Conservation (phyloP, 2,797 vertebrate species). For the Phataginus tricuspis region DNA sequence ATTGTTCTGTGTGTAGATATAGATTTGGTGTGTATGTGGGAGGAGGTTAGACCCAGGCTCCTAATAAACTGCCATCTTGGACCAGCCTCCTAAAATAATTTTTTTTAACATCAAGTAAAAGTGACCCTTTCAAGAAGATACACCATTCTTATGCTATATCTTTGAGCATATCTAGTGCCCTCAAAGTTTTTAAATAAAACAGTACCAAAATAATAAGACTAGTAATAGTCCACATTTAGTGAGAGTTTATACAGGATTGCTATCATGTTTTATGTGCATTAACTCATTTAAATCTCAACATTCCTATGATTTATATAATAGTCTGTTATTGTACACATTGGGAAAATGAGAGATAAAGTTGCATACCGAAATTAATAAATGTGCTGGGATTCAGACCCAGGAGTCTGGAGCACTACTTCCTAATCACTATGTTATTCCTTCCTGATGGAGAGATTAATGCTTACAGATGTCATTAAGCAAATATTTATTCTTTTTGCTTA, state of each 20-base stretch:
- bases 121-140: not conserved
- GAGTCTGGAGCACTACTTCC: not conserved
- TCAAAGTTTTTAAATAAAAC: not conserved
- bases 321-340: not conserved
- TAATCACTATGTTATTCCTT: not conserved
- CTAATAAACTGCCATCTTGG: no score
- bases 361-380: not conserved
- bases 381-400: not conserved
- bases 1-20: no score
- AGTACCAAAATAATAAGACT: not conserved
- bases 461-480: not conserved
- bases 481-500: not conserved
- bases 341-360: not conserved
- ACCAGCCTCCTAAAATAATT: no score
- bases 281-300: not conserved
- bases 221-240: not conserved
- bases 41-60: no score
- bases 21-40: no score
- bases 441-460: not conserved
- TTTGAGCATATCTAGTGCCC: not conserved
- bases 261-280: not conserved
- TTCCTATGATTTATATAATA: not conserved
- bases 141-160: not conserved
- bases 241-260: not conserved
- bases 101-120: not conserved